Conservation (phyloP, 2,113 vertebrate genomes). For the Leucosticte australis region DNA sequence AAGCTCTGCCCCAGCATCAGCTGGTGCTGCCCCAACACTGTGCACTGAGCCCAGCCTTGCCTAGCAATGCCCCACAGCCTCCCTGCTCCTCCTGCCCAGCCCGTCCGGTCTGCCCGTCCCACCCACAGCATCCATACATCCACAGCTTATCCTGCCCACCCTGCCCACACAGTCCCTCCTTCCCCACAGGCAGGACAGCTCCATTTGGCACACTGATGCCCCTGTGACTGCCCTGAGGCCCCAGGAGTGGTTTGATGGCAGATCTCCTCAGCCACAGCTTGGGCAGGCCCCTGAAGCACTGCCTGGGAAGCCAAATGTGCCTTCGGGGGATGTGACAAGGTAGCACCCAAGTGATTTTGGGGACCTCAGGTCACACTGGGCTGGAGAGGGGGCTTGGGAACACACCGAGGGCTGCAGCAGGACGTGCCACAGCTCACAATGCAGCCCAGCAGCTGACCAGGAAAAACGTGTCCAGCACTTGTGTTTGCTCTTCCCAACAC, state of each 20-base stretch:
- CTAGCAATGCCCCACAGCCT: rapidly evolving
- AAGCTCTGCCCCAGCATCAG: background rate
- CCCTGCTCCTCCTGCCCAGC: background rate
- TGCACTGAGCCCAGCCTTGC: background rate
- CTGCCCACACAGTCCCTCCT: background rate
- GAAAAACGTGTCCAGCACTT: background rate
- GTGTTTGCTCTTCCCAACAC: background rate
- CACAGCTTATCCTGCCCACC: rapidly evolving
- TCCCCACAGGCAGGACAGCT: background rate
- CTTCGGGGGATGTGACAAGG: rapidly evolving
- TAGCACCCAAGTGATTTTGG: rapidly evolving
- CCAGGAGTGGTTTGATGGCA: rapidly evolving
- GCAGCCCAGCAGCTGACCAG: background rate
- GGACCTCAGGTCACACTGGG: background rate
- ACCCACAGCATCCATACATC: rapidly evolving
- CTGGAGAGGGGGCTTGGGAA: background rate
- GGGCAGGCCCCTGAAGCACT: background rate
- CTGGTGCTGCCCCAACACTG: background rate
- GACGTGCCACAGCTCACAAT: rapidly evolving
- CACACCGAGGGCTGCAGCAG: rapidly evolving
- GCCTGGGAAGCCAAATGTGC: rapidly evolving
- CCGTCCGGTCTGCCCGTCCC: rapidly evolving
- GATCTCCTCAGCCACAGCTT: rapidly evolving
- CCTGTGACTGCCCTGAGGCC: background rate
- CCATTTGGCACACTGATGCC: rapidly evolving